These are phyloP conservation scores for Falcunculus frontatus DNA, from an alignment of 2,113 vertebrate genomes.

Conservation along the genomic window DNA sequence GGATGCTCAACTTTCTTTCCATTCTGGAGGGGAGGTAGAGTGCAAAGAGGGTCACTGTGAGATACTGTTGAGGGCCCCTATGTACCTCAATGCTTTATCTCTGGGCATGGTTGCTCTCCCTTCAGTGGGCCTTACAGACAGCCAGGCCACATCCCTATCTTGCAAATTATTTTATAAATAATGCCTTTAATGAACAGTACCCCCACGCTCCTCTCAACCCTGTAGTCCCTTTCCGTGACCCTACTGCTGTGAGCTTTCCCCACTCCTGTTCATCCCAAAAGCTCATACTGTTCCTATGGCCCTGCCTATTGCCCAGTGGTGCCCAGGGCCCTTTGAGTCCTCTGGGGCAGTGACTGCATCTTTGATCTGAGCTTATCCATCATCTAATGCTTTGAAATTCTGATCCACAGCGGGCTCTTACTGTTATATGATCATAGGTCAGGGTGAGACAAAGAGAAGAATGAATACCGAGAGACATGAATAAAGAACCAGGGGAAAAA, in stretches of 20 bases:
- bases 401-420: neutral
- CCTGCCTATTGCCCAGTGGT: neutral
- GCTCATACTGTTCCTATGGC: neutral
- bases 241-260: neutral
- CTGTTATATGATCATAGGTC: neutral
- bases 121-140: neutral
- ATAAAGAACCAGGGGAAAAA: neutral
- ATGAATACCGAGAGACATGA: neutral
- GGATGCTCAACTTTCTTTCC: neutral
- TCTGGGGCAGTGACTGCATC: neutral
- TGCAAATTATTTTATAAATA: neutral
- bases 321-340: neutral
- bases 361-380: neutral
- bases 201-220: neutral
- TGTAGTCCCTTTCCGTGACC: neutral
- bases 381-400: neutral
- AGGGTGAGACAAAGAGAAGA: neutral
- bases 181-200: neutral
- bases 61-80: fast-evolving
- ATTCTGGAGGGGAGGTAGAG: neutral
- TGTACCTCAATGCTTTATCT: neutral
- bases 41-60: neutral
- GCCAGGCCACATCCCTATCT: neutral
- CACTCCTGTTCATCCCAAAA: neutral
- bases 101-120: neutral